These are phyloP conservation scores for Lepidostoma basale DNA, from an alignment of 1,140 invertebrate genomes.

Conservation along the genomic window DNA sequence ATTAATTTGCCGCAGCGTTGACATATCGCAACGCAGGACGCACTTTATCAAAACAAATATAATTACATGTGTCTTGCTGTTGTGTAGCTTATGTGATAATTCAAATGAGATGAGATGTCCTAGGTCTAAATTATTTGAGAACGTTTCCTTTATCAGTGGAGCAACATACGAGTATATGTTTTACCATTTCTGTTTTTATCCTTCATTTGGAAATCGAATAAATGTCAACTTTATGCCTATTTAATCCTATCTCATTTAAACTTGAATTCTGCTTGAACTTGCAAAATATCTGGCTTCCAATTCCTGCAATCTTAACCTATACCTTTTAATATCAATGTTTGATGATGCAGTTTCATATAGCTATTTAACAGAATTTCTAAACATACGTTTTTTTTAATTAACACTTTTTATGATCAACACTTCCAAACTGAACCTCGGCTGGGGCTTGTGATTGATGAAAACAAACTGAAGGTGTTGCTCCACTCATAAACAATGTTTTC, in stretches of 20 bases:
- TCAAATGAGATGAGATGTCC: constrained; percentile 7
- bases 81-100: constrained; percentile 37
- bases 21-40: constrained; percentile 13
- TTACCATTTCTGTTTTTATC: background rate
- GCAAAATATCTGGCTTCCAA: too few species aligned
- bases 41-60: constrained; percentile 26
- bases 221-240: background rate
- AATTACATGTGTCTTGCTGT: constrained; percentile 31
- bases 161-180: constrained; percentile 16
- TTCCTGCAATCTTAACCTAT: too few species aligned
- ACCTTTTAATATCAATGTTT: too few species aligned
- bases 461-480: constrained; percentile 3
- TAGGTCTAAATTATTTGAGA: background rate
- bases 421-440: too few species aligned
- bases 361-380: too few species aligned
- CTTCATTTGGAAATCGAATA: background rate
- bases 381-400: too few species aligned
- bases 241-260: constrained; percentile 6
- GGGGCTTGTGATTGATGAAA: too few species aligned
- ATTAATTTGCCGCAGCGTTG: background rate
- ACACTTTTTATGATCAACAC: too few species aligned
- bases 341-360: too few species aligned
- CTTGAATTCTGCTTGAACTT: too few species aligned
- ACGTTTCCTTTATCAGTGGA: constrained; percentile 26
- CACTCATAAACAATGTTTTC: constrained; percentile 9